Evolutionary conservation across 2,113 vertebrate species (phyloP).

Genomic region (Felis chaus): DNA sequence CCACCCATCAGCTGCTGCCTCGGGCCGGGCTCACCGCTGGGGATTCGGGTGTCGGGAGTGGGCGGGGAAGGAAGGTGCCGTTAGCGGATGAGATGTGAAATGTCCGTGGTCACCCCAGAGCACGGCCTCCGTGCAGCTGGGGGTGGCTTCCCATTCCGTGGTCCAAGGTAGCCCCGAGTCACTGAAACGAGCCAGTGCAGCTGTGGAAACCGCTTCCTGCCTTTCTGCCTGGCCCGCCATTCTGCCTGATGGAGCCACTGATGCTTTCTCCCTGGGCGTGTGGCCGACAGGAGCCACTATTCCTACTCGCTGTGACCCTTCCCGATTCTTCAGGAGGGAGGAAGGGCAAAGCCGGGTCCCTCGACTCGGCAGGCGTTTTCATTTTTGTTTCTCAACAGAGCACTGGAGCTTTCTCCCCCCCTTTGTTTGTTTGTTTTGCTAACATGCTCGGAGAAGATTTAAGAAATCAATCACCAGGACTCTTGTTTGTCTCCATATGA

Average conservation of each 20-base stretch:
- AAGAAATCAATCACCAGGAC: neutral
- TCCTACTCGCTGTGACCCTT: neutral
- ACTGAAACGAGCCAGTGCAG: rapidly evolving
- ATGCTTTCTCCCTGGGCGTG: neutral
- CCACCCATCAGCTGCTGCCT: neutral
- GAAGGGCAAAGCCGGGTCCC: neutral
- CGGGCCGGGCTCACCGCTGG: neutral
- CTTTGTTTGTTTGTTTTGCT: neutral
- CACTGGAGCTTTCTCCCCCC: rapidly evolving
- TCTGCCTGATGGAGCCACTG: neutral
- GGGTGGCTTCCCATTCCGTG: neutral
- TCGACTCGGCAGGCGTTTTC: neutral
- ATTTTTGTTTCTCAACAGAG: neutral
- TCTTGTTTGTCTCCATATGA: neutral
- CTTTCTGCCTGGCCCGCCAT: neutral
- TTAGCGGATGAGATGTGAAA: neutral
- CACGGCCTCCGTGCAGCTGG: neutral
- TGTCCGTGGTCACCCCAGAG: neutral
- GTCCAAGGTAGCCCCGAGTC: neutral
- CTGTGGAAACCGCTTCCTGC: neutral
- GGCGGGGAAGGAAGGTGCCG: neutral
- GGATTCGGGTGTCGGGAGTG: rapidly evolving
- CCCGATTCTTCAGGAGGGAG: neutral
- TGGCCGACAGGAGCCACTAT: neutral
- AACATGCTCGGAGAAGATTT: neutral